phyloP scores from a whole-genome alignment of 2,888 invertebrate species.

The Nineta flava region DNA sequence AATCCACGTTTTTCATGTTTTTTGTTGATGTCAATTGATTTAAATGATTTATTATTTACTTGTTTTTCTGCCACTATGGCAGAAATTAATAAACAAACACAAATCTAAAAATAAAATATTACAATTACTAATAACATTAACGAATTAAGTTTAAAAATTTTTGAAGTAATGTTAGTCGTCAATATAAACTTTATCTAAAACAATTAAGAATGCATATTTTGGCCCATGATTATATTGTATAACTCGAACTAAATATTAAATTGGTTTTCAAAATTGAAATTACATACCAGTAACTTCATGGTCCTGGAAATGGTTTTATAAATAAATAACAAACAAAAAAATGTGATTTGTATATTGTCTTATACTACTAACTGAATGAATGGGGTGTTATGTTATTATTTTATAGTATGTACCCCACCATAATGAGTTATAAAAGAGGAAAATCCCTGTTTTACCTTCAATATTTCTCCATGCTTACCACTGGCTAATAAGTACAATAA shows the following conservation, averaged over 20 bases:
- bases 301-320: not conserved
- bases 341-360: not conserved
- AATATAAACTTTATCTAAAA: too few relatives aligned
- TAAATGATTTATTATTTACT: not conserved
- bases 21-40: not conserved
- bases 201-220: too few relatives aligned
- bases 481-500: too few relatives aligned
- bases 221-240: too few relatives aligned
- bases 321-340: not conserved
- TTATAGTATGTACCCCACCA: slow-evolving; percentile 1
- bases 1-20: slow-evolving; percentile 2
- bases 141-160: too few relatives aligned
- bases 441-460: not conserved
- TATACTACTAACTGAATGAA: not conserved
- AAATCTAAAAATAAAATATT: slow-evolving; percentile 1
- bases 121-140: not conserved
- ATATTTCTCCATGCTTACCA: too few relatives aligned
- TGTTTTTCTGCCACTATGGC: not conserved
- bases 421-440: not conserved
- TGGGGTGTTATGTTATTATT: not conserved
- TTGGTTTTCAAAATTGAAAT: not conserved
- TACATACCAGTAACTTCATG: slow-evolving; percentile 2
- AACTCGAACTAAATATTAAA: not conserved
- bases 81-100: slow-evolving; percentile 2
- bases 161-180: too few relatives aligned